A percentile compares a stretch with the other conserved stretches of the same genome.
These are phyloP conservation scores for Acrocephalus kingi DNA, from an alignment of 2,113 vertebrate genomes.

Conservation along the genomic window DNA sequence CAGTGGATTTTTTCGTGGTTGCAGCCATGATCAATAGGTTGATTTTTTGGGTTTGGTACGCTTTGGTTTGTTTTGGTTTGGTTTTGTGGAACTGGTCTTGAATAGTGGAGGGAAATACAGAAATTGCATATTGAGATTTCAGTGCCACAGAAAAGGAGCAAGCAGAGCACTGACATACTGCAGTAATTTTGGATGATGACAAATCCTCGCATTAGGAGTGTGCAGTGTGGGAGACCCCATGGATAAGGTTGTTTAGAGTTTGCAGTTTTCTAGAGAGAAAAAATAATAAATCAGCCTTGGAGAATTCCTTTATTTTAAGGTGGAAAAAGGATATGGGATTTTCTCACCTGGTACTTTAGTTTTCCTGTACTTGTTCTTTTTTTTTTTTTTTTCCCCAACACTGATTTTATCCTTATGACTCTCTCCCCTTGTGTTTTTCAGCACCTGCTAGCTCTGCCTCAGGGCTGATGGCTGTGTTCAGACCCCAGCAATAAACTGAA, in stretches of 20 bases:
- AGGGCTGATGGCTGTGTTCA: neutral
- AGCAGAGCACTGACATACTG: fast-evolving
- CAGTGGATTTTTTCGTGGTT: neutral
- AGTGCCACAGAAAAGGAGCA: neutral
- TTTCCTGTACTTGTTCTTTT: neutral
- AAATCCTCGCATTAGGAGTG: neutral
- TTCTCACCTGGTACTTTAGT: neutral
- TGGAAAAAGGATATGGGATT: neutral
- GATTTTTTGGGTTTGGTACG: neutral
- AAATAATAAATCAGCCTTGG: neutral
- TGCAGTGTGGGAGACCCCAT: neutral
- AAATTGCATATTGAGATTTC: neutral
- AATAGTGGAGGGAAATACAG: neutral
- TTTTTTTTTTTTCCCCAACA: fast-evolving
- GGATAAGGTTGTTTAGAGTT: neutral
- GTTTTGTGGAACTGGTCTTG: neutral
- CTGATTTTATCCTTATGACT: neutral
- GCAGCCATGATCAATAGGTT: neutral
- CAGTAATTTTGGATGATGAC: neutral
- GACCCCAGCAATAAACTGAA: neutral
- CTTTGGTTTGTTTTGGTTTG: neutral
- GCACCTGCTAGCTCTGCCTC: neutral
- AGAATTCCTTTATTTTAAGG: neutral
- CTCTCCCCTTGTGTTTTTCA: neutral
- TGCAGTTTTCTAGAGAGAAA: neutral